Conservation (phyloP, 2,888 invertebrate species). For the Autographa pulchrina region DNA sequence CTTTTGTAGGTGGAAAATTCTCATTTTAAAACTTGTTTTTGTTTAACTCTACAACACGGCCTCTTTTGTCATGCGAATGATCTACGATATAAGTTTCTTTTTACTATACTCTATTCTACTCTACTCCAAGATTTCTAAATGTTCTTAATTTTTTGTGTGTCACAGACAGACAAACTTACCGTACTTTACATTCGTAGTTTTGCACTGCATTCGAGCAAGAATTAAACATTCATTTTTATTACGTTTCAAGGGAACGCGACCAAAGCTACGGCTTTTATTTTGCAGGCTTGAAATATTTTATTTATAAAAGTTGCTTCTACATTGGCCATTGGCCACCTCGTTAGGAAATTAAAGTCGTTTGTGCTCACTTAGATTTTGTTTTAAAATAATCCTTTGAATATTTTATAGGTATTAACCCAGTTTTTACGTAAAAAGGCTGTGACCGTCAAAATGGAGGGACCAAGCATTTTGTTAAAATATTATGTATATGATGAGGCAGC, state of each 20-base stretch:
- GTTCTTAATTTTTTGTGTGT: conserved; percentile 8
- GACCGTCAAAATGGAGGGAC: no score
- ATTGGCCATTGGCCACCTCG: conserved; percentile 42
- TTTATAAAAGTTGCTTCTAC: conserved; percentile 50
- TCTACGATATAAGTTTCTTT: no score
- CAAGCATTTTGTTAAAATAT: no score
- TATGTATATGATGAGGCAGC: no score
- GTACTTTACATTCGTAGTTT: conserved; percentile 29
- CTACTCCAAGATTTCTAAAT: neutral
- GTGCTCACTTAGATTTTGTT: conserved; percentile 17
- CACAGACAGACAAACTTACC: conserved; percentile 26
- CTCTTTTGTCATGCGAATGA: no score
- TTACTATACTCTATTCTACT: no score
- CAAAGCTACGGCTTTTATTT: conserved; percentile 60
- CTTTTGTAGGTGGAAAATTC: no score
- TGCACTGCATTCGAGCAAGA: conserved; percentile 61
- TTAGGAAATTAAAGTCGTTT: conserved; percentile 43
- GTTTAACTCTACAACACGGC: no score
- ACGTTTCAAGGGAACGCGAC: conserved; percentile 61
- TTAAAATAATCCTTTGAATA: conserved; percentile 16
- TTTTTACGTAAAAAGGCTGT: neutral
- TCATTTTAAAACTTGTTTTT: no score
- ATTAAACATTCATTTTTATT: conserved; percentile 73
- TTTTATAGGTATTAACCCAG: conserved; percentile 1
- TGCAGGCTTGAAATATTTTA: conserved; percentile 51